Base-by-base conservation (phyloP, 2,797 vertebrate species). In the Nyctalus aviator region DNA sequence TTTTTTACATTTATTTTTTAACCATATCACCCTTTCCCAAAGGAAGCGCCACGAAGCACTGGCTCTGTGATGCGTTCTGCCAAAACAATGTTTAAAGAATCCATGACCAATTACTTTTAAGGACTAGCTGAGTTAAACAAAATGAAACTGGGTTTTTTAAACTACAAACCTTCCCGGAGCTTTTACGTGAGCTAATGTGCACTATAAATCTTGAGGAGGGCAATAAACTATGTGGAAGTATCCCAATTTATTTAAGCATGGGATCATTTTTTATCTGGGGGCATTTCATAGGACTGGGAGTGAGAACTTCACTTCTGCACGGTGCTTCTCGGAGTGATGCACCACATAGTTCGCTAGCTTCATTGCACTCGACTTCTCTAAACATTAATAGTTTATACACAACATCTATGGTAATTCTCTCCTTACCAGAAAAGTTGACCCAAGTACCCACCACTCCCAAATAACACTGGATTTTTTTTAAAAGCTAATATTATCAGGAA, bases 131-230 rank as follows among this genome's bases (percentile, higher is more conserved):
- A 96, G 53, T 95, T 95, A 95, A 96, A 96, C 87, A 95, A 90
- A 96, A 85, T 23, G n/a, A 96, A 96, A 85, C 85, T 82, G 85
- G 85, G 72, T 66, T 95, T 96, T 95, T 96, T 82, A 95, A 95
- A 94, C 94, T 78, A 59, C 69, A 95, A 75, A 83, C 89, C 44
- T 93, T 95, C 78, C 85, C 37, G 20, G 78, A 90, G 88, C 44
- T 95, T 93, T 94, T 83, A 66, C 57, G 84, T 84, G 90, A 93
- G 50, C 77, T 95, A 92, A 89, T 35, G 20, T 64, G 72, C 48
- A 55, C 27, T 15, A 76, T 85, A 94, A 97, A 94, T 90, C 93
- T 95, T 88, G 79, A 95, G 90, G 82, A 95, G 53, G 32, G 32
- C 82, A 94, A 62, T 85, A 92, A 93, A 94, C 55, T 72, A 95